phyloP scores from a whole-genome alignment of 1,140 invertebrate species.

The Lysiphlebus fabarum region DNA sequence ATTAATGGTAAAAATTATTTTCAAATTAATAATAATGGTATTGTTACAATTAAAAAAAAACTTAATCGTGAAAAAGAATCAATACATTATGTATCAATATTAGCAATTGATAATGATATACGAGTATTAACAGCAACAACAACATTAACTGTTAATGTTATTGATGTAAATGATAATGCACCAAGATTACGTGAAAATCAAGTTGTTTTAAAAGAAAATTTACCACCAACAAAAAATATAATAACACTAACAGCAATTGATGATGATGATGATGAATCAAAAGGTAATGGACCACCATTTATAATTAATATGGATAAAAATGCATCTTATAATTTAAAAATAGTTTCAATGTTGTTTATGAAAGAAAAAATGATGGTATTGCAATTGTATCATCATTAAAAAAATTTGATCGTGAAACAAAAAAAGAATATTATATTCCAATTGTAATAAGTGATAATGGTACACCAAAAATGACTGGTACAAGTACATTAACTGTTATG shows the following conservation, averaged over 20 bases:
- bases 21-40: conserved; percentile 87
- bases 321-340: conserved; percentile 85
- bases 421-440: conserved; percentile 36
- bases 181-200: conserved; percentile 90
- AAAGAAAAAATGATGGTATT: conserved; percentile 94
- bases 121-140: conserved; percentile 94
- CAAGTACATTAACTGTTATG: conserved; percentile 92
- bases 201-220: conserved; percentile 85
- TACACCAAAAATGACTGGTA: conserved; percentile 87
- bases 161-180: conserved; percentile 95
- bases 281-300: conserved; percentile 92
- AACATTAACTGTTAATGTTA: conserved; percentile 89
- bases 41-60: conserved; percentile 85
- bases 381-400: conserved; percentile 59
- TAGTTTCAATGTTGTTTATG: conserved; percentile 92
- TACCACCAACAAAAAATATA: conserved; percentile 82
- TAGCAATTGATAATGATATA: conserved; percentile 91
- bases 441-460: too few relatives aligned
- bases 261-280: conserved; percentile 88
- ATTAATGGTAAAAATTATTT: conserved; percentile 88
- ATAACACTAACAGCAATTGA: conserved; percentile 92
- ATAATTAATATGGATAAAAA: conserved; percentile 89
- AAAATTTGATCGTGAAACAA: too few relatives aligned
- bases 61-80: conserved; percentile 88
- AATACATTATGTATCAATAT: conserved; percentile 89